Base-by-base conservation (phyloP, 1,140 invertebrate genomes). In the Dolichoris vasculosae region DNA sequence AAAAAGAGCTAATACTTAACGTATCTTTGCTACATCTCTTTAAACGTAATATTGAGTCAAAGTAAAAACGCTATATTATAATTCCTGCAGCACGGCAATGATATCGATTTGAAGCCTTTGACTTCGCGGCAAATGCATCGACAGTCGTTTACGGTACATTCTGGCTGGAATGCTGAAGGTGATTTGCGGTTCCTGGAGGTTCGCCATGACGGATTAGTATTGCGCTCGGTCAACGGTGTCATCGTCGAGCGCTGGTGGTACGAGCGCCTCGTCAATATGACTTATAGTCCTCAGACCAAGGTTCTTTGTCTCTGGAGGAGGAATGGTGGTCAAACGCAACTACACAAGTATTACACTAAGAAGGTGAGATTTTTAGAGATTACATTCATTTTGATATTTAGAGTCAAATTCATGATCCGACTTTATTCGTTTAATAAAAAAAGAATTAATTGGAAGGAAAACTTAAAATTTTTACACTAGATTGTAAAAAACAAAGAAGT, bases 221-320 rank as follows among this genome's bases (percentile, higher is more conserved):
- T 99, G 79, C 95, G 99, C 83, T 98, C 98, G 67, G 97, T 98
- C 23, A 97, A 96, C 90, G 98, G 99, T 91, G 96, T 98, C 11
- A 99, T 99, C 88, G 96, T 99, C 76, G 99, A 99, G 91, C 95
- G 97, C 92, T 99, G 99, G 98, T 99, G 99, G 98, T 99, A 98
- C 94, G 99, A 99, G 91, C 95, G 98, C 80, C 94, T 99, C 38
- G 98, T 99, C 20, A 99, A 99, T 91, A 99, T 99, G 98, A 99
- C 99, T 0, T 99, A 99, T 92, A 99, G 98, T 89, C 99, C 99
- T 0, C 99, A 99, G 94, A 99, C 97, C 89, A 97, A 98, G 93
- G 97, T 99, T 26, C 94, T 99, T 75, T 99, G 99, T 94, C 94
- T 99, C 69, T 99, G 99, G 98, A 95, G 97, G 84, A 95, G 96